A percentile compares a stretch with the other conserved stretches of the same genome.
These are phyloP conservation scores for Odontamblyopus rebecca DNA, from an alignment of 2,797 vertebrate genomes.

Conservation along the genomic window DNA sequence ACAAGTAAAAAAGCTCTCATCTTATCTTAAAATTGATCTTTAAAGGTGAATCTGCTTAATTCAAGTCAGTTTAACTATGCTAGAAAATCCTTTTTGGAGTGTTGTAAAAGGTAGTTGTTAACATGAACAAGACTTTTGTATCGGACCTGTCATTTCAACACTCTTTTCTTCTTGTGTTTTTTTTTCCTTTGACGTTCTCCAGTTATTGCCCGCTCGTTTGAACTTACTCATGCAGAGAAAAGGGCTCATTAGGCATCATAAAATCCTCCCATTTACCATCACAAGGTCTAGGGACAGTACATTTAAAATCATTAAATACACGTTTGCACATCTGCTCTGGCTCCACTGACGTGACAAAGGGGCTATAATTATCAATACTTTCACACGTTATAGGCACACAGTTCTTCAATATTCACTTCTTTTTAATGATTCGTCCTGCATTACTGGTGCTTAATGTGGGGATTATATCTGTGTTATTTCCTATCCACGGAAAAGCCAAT, in stretches of 20 bases:
- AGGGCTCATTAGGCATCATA: not conserved
- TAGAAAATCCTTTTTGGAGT: no score
- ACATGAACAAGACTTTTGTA: no score
- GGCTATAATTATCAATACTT: not conserved
- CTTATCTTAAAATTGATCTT: no score
- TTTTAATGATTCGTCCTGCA: not conserved
- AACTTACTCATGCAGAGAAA: not conserved
- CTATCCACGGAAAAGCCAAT: not conserved
- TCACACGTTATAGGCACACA: not conserved
- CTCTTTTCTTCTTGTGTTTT: not conserved
- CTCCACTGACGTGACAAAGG: not conserved
- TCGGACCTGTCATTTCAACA: no score
- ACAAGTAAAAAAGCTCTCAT: no score
- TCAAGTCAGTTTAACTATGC: no score
- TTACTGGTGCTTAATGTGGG: not conserved
- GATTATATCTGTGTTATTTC: no score
- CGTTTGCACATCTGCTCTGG: conserved; percentile 1
- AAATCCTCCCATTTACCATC: not conserved
- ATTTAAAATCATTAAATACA: conserved; percentile 8
- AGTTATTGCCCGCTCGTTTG: not conserved
- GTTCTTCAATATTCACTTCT: not conserved
- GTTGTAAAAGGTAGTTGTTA: no score
- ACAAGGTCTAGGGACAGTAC: not conserved
- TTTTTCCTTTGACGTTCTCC: not conserved
- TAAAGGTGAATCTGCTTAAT: no score